A percentile compares a stretch with the other conserved stretches of the same genome.
phyloP scores from a whole-genome alignment of 2,888 invertebrate genomes.

The Yponomeuta plumbellus region DNA sequence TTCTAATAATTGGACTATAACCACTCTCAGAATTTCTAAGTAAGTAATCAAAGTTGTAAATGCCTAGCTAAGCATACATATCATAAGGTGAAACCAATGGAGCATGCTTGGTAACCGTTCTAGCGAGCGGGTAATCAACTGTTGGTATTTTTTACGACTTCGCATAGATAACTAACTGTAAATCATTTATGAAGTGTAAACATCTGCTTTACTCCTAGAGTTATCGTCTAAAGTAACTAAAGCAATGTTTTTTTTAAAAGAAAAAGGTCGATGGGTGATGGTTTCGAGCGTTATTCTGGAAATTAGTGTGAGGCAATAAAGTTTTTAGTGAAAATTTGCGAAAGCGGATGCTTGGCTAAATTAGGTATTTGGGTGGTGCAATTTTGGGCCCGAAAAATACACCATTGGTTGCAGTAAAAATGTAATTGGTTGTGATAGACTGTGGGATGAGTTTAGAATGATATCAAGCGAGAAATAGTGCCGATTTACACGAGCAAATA shows the following conservation, averaged over 20 bases:
- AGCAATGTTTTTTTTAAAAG: not conserved
- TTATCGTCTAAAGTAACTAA: not conserved
- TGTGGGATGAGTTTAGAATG: not conserved
- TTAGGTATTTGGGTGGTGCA: not conserved
- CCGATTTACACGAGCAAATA: not conserved
- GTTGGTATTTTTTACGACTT: not conserved
- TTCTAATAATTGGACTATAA: too few relatives aligned
- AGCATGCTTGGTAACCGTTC: not conserved
- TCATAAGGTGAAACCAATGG: not conserved
- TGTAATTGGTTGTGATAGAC: not conserved
- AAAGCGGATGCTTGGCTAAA: not conserved
- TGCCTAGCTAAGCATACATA: not conserved
- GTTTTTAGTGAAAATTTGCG: not conserved
- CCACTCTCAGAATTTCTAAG: too few relatives aligned
- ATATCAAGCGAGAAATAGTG: not conserved
- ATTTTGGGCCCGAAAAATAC: not conserved
- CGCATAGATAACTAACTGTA: not conserved
- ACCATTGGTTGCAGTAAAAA: not conserved
- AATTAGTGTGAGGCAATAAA: not conserved
- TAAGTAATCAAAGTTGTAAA: not conserved
- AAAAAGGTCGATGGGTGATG: not conserved
- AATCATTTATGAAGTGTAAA: constrained; percentile 3
- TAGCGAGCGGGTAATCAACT: not conserved
- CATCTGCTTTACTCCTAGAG: not conserved
- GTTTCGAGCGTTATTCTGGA: not conserved